Conservation (phyloP, 2,797 vertebrate species). For the Calcarius lapponicus region DNA sequence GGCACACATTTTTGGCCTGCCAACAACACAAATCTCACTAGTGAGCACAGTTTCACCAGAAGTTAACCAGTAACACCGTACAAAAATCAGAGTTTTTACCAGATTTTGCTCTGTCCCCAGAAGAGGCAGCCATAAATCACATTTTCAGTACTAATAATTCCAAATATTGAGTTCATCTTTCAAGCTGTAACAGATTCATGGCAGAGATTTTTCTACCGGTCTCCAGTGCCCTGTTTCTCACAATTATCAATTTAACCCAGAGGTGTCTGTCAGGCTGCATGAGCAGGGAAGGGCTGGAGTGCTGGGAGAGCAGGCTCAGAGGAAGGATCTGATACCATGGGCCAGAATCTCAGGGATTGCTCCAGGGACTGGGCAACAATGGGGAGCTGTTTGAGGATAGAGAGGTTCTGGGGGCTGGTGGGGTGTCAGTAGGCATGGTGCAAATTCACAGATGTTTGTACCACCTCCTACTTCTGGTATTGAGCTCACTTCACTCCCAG, state of each 20-base stretch:
- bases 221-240: background rate
- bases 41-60: background rate
- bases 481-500: background rate
- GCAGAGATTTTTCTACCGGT: background rate
- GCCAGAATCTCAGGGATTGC: background rate
- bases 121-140: background rate
- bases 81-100: background rate
- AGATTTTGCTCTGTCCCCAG: background rate
- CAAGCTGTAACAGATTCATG: background rate
- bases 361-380: background rate
- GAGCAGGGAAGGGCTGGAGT: background rate
- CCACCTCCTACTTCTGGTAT: background rate
- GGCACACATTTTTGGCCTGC: background rate
- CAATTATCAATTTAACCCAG: background rate
- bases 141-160: background rate
- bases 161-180: rapidly evolving
- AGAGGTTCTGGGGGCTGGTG: background rate
- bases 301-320: background rate
- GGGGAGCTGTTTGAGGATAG: background rate
- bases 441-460: background rate
- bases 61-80: background rate
- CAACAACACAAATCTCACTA: background rate
- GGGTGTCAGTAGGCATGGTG: background rate
- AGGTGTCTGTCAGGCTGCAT: background rate
- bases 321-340: no score